phyloP scores from a whole-genome alignment of 2,888 invertebrate genomes.

The Hylaea fasciaria region DNA sequence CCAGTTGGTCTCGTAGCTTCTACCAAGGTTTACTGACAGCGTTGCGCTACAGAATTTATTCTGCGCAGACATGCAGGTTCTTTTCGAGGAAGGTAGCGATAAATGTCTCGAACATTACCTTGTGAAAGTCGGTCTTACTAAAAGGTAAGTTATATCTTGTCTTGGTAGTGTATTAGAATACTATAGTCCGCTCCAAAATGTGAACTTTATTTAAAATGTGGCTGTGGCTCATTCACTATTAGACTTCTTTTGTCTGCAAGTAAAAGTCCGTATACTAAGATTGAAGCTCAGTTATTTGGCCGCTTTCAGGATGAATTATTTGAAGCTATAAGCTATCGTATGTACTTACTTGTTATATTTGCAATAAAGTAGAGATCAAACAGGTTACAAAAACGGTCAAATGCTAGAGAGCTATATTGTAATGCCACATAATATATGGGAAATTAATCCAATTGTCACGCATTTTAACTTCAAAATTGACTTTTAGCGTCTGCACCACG shows the following conservation, averaged over 20 bases:
- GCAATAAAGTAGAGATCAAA: too few relatives aligned
- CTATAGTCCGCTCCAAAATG: too few relatives aligned
- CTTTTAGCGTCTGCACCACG: constrained; percentile 11
- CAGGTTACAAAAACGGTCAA: background rate
- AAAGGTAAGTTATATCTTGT: background rate
- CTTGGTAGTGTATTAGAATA: background rate
- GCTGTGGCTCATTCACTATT: too few relatives aligned
- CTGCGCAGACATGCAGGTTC: constrained; percentile 30
- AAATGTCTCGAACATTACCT: constrained; percentile 6
- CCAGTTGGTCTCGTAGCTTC: constrained; percentile 28
- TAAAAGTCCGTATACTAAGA: too few relatives aligned
- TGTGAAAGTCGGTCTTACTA: constrained; percentile 2
- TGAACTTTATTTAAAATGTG: too few relatives aligned
- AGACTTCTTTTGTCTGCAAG: too few relatives aligned
- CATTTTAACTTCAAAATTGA: constrained; percentile 14
- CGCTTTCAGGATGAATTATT: background rate
- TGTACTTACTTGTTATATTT: too few relatives aligned
- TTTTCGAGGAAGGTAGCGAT: constrained; percentile 18
- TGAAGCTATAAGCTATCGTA: too few relatives aligned
- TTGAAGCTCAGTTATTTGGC: background rate
- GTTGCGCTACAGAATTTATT: constrained; percentile 38
- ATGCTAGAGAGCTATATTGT: background rate
- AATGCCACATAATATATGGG: too few relatives aligned
- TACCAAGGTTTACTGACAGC: constrained; percentile 31
- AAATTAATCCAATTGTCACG: constrained; percentile 6